Base-by-base conservation (phyloP, 1,140 invertebrate species). In the Ooceraea biroi region DNA sequence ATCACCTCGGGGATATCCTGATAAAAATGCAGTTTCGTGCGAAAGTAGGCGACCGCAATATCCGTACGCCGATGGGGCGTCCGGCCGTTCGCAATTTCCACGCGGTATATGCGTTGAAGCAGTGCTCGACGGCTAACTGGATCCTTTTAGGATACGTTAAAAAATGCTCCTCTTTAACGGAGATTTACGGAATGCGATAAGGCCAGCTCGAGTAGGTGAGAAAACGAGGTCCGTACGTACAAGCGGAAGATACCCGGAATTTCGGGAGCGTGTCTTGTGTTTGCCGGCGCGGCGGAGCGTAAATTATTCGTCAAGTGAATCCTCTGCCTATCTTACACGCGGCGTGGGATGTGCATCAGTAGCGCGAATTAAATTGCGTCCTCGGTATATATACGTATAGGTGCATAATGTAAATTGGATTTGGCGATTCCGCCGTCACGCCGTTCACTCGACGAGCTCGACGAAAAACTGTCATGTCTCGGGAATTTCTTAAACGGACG, bases 41-140 rank as follows among this genome's bases (percentile, higher is more conserved):
- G 69, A 82, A 85, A 86, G 66, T 50, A 52, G 60, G 73, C 66
- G 82, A 74, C 25, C 85, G 71, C 63, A 82, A 89, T 89, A 87
- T 89, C 76, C 63, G 72, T 73, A 46, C 78, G 80, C 78, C 57
- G 83, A 86, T 89, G 66, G 73, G 61, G 76, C 88, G 84, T 84
- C 63, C 82, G 66, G 22, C 55, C 14, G 25, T 55, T 14, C 55
- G 36, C 25, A 77, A 88, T 5, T 52, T 44, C n/a, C 5, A 19
- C 57, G 30, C 61, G 36, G 74, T 52, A 14, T 63, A 27, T 22
- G 52, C 27, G 44, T 36, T 77, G 50, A 7, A 7, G 48, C 48
- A 69, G 7, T n/a, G n/a, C 52, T 30, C 50, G 17, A 3, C 12
- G 12, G 46, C 11, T 27, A 11, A 50, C 61, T 14, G 74, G 36